Percentiles rank a stretch among this genome's conserved stretches.
phyloP scores from a whole-genome alignment of 1,140 invertebrate genomes.

The Augochlora pura region DNA sequence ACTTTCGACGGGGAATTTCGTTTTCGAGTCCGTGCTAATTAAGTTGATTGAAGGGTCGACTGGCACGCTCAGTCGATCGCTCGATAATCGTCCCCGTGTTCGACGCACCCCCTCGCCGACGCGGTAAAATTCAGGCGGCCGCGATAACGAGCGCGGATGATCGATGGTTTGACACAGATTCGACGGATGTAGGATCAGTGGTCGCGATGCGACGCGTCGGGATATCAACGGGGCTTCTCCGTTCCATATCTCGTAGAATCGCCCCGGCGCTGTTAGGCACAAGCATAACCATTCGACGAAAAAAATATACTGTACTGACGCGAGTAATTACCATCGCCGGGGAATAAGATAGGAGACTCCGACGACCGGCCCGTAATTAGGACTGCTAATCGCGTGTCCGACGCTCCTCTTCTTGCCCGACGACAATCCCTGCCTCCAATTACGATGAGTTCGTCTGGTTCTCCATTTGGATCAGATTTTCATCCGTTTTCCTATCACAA shows the following conservation, averaged over 20 bases:
- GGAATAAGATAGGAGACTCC: neutral
- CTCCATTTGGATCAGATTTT: no score
- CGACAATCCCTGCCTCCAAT: neutral
- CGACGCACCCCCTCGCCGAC: neutral
- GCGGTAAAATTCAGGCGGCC: neutral
- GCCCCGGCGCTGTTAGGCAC: neutral
- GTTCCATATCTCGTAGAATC: neutral
- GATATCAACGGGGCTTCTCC: no score
- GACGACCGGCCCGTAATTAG: neutral
- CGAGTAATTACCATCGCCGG: neutral
- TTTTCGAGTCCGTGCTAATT: neutral
- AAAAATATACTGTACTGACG: neutral
- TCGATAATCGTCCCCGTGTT: neutral
- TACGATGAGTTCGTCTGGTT: no score
- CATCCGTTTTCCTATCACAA: no score
- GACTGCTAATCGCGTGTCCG: neutral
- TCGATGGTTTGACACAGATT: constrained; percentile 16
- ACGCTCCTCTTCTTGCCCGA: neutral
- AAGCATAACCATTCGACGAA: neutral
- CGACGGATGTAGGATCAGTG: neutral
- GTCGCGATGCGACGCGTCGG: no score
- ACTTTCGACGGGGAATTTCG: neutral
- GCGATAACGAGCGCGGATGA: neutral
- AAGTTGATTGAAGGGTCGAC: neutral
- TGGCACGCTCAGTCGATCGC: neutral